These are phyloP conservation scores for Drosophila seclusa DNA, from an alignment of 2,888 invertebrate genomes.

Conservation along the genomic window DNA sequence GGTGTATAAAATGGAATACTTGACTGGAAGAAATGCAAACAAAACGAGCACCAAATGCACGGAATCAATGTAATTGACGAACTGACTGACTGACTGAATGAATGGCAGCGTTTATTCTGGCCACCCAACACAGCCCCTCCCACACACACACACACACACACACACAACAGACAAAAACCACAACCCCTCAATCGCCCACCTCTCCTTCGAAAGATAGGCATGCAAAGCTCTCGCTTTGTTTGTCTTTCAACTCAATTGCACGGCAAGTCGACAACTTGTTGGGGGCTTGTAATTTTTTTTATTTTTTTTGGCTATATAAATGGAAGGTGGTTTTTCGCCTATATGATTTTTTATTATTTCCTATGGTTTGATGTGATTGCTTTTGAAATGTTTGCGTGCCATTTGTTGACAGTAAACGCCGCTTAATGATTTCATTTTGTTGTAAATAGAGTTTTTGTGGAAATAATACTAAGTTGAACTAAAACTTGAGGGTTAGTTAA, in stretches of 20 bases:
- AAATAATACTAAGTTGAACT: slow-evolving; percentile 9
- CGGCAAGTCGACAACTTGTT: slow-evolving; percentile 63
- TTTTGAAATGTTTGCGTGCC: slow-evolving; percentile 77
- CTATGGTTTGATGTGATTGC: slow-evolving; percentile 66
- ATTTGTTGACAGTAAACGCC: slow-evolving; percentile 77
- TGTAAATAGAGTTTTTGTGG: slow-evolving; percentile 57
- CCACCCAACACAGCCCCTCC: slow-evolving; percentile 28
- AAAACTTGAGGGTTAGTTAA: background rate
- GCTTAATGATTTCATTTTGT: slow-evolving; percentile 77
- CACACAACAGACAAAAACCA: slow-evolving; percentile 40
- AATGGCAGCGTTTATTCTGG: slow-evolving; percentile 63
- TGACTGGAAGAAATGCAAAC: slow-evolving; percentile 67
- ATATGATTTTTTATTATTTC: slow-evolving; percentile 67
- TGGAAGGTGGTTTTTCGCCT: slow-evolving; percentile 51
- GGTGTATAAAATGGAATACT: slow-evolving; percentile 40
- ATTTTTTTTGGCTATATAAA: background rate
- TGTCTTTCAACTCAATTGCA: slow-evolving; percentile 80
- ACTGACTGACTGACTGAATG: slow-evolving; percentile 65
- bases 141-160: background rate
- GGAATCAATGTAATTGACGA: slow-evolving; percentile 79
- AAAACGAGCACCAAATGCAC: slow-evolving; percentile 55
- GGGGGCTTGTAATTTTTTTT: slow-evolving; percentile 12
- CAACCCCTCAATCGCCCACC: slow-evolving; percentile 3
- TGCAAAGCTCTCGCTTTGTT: slow-evolving; percentile 68
- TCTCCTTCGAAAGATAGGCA: slow-evolving; percentile 36